Conservation (phyloP, 1,140 invertebrate species). For the Myzus persicae region DNA sequence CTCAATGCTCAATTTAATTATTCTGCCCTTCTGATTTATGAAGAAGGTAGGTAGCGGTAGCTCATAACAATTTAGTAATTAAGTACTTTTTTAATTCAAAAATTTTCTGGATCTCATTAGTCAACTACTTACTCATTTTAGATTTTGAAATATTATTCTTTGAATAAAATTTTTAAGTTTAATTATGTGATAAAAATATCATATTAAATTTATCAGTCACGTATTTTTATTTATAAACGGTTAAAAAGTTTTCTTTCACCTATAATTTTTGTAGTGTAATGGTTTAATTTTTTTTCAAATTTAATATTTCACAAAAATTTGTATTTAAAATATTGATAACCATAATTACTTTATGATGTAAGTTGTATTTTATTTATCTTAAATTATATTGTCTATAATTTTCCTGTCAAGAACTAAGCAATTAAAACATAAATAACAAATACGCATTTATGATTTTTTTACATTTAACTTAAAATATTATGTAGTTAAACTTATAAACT, state of each 20-base stretch:
- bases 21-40: neutral
- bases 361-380: neutral
- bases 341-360: neutral
- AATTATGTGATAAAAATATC: neutral
- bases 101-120: neutral
- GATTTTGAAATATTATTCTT: neutral
- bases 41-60: neutral
- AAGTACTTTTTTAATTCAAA: neutral
- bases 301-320: too few species aligned
- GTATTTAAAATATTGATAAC: neutral
- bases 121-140: neutral
- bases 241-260: neutral
- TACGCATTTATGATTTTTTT: neutral
- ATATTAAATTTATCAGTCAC: neutral
- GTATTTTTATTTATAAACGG: neutral
- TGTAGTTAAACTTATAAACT: neutral
- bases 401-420: neutral
- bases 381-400: neutral
- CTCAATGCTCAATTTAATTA: neutral
- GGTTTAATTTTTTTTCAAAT: too few species aligned
- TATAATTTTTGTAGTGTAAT: too few species aligned
- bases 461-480: neutral
- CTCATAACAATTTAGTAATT: neutral
- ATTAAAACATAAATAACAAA: neutral
- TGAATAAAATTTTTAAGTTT: neutral